Evolutionary conservation across 1,140 invertebrate species (phyloP), one percentile per base, ranked within the genome.

Genomic region (Ostrea denselamellosa): DNA sequence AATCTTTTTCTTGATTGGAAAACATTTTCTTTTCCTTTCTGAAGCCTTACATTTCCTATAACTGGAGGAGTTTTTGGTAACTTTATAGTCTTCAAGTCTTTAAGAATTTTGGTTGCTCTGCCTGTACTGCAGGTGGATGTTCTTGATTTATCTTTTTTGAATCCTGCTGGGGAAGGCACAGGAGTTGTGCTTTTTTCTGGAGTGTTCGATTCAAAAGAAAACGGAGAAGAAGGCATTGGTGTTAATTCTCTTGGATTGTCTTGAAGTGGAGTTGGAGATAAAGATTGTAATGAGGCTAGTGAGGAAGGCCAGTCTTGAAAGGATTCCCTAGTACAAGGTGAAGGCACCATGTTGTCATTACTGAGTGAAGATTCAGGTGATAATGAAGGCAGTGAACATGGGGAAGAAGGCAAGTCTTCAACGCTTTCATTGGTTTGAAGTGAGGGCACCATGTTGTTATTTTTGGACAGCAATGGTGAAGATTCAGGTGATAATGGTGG

Each of bases 1-100:
- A 56, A 56, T 56, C 54, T 56, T 17, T 56, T 2, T 56, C 54
- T 56, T 56, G 54, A 56, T 56, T 56, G 54, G 54, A 56, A 56
- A 2, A 56, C 54, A 56, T 56, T 56, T 56, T 56, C 54, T 56
- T 56, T 56, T 17, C 54, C 54, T 77, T 34, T 8, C n/a, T 77
- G 17, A n/a, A 77, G 10, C 28, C 28, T 77, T 77, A 14, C 68
- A 77, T 77, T 77, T 77, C 68, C 68, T 77, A 12, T 77, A 12
- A 77, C 68, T 7, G 68, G 68, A 9, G 68, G 68, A n/a, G 68
- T 77, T 77, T 77, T 77, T 77, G 68, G 68, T n/a, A 77, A n/a
- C 22, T 22, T 77, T 22, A 77, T 9, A 77, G 22, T 77, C 28
- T 77, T 77, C 14, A 77, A 77, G 10, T 77, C 68, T 7, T 77